These are phyloP conservation scores for Acanthococcus lagerstroemiae DNA, from an alignment of 2,888 invertebrate species.

Conservation along the genomic window DNA sequence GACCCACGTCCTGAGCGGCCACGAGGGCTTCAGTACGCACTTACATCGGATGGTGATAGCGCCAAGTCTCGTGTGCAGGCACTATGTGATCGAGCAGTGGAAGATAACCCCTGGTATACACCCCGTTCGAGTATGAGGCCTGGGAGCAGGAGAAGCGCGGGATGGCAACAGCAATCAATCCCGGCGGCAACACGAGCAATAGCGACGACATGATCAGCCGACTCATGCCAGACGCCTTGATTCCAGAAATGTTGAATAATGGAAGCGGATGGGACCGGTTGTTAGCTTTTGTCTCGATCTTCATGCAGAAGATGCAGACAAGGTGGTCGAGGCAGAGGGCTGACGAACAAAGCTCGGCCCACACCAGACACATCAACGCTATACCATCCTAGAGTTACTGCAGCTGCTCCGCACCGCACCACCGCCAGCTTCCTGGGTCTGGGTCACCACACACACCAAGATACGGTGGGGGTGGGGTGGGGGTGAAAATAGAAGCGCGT, in stretches of 20 bases:
- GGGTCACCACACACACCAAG: too few relatives aligned
- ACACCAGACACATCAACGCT: too few relatives aligned
- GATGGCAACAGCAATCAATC: too few relatives aligned
- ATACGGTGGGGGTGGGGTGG: too few relatives aligned
- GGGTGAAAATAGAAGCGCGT: too few relatives aligned
- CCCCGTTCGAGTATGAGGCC: not conserved
- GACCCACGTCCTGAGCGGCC: not conserved
- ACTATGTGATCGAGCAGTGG: not conserved
- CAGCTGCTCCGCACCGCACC: too few relatives aligned
- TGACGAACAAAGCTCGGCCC: too few relatives aligned
- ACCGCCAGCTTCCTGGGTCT: too few relatives aligned
- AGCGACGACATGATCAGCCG: not conserved
- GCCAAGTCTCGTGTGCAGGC: too few relatives aligned
- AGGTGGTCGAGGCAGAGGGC: not conserved
- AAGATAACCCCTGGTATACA: not conserved
- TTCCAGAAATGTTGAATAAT: not conserved
- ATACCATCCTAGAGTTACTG: too few relatives aligned
- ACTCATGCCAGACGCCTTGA: not conserved
- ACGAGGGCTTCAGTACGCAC: not conserved
- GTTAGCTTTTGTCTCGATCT: not conserved
- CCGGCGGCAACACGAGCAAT: too few relatives aligned
- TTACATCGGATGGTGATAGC: not conserved
- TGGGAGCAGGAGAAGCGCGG: not conserved
- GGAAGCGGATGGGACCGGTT: not conserved
- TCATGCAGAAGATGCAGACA: not conserved